Base-by-base conservation (phyloP, 1,140 invertebrate species). In the Orussus abietinus region DNA sequence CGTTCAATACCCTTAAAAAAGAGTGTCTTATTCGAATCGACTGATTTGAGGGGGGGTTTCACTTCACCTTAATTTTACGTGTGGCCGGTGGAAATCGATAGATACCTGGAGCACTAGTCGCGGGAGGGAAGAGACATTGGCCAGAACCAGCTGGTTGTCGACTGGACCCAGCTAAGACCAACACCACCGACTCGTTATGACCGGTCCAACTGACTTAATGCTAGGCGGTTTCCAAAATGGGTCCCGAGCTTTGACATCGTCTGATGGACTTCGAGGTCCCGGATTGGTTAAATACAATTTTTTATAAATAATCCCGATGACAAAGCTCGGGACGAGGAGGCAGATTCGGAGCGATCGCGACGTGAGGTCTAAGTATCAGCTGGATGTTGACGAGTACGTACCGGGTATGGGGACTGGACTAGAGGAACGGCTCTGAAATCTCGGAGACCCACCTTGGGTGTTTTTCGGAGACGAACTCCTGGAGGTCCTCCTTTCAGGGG, bases 401-500 rank as follows among this genome's bases (percentile, higher is more conserved):
- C 77, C 76, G 36, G 76, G 80, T 64, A 81, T 80, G 13, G 76
- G 74, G 36, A 77, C 76, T 37, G 77, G 81, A 66, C 79, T 83
- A 22, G 80, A 81, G 49, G 78, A 79, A 25, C 76, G 65, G 57
- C 77, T 80, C 38, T 67, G 57, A 47, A 70, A 68, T 60, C 75
- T 73, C 25, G 75, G 74, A 30, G 77, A 78, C 40, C 64, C 62
- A 47, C 61, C 60, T 57, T 73, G 72, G 7, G 75, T 71, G 69
- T 73, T 75, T 54, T 77, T 79, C 3, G 80, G 80, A 42, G 80
- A 82, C 3, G 77, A 79, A 59, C 80, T 81, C 52, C 83, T 70
- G 9, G 81, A 80, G 17, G 67, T 64, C 59, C 73, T 66, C 37
- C 72, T 84, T 26, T 83, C 82, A 3, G 82, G 79, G 25, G 85